Base-by-base conservation (phyloP, 2,797 vertebrate genomes). In the Danio aesculapii region DNA sequence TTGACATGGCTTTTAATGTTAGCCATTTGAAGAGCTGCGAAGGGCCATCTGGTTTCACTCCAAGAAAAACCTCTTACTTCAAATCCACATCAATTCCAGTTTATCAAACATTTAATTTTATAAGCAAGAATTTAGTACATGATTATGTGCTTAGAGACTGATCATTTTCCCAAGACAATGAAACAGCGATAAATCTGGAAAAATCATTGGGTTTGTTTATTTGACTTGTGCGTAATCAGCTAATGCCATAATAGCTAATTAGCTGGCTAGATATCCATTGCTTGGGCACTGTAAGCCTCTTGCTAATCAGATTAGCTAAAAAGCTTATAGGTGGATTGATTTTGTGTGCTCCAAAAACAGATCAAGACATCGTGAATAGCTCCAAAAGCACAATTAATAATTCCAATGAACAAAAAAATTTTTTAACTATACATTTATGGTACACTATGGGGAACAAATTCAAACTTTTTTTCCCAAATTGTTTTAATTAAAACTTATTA, bases 201-300 rank as follows among this genome's bases (percentile, higher is more conserved):
- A 47, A 67, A 41, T 8, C 63, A 46, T 8, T 57, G 14, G 43
- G 63, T 77, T 77, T 77, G 52, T 67, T 77, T 67, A 67, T 50
- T 47, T 46, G 63, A 30, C 75, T 77, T 77, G 19, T 12, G 17
- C 19, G 55, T 49, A 58, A 39, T 47, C 50, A 46, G 50, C 52
- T 58, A 67, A 77, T 67, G 52, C 63, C 52, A 47, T 67, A 41
- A 57, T 21, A 77, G 63, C 75, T 57, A 67, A 77, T 77, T 77
- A 77, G 62, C 75, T 30, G 21, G 41, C 52, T 68, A 19, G n/a
- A 77, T 17, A 68, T 77, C 75, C 63, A 67, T 66, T 77, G 75
- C 75, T 58, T 30, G 13, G 19, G 17, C 19, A 30, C 50, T 30
- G 63, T 68, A 77, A 77, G 52, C 52, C 43, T 58, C 13, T 49